Evolutionary conservation across 2,797 vertebrate genomes (phyloP).

Genomic region (Malacoctenus gilli): DNA sequence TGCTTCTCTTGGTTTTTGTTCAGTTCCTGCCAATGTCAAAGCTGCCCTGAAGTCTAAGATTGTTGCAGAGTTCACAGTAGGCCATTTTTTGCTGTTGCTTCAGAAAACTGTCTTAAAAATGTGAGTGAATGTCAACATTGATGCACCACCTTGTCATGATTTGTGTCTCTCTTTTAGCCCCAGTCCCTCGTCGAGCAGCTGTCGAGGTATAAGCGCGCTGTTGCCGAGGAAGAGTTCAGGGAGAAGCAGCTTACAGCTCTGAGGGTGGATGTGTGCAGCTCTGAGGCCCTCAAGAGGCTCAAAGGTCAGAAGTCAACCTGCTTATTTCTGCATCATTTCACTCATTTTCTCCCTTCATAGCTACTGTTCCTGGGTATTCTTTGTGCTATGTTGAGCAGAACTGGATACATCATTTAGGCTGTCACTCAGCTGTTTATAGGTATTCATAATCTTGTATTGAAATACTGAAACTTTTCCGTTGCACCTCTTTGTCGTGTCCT

Average conservation of each 20-base stretch:
- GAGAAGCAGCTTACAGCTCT: slow-evolving; percentile 94
- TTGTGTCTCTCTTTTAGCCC: slow-evolving; percentile 77
- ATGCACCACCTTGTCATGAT: neutral
- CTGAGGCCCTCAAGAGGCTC: slow-evolving; percentile 93
- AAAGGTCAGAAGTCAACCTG: slow-evolving; percentile 84
- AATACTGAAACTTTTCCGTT: too few relatives aligned
- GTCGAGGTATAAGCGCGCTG: slow-evolving; percentile 81
- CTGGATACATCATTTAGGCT: too few relatives aligned
- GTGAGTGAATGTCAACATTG: too few relatives aligned
- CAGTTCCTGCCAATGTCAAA: slow-evolving; percentile 86
- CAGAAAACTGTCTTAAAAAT: too few relatives aligned
- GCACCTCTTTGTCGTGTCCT: too few relatives aligned
- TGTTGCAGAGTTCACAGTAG: slow-evolving; percentile 96
- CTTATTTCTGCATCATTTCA: slow-evolving; percentile 18
- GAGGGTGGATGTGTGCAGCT: slow-evolving; percentile 93
- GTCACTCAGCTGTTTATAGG: too few relatives aligned
- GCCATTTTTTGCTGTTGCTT: slow-evolving; percentile 40
- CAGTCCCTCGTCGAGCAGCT: slow-evolving; percentile 90
- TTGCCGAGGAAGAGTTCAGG: slow-evolving; percentile 90
- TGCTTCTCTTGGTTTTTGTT: slow-evolving; percentile 8
- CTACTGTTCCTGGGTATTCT: neutral
- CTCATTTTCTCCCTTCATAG: neutral
- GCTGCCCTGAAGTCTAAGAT: slow-evolving; percentile 96
- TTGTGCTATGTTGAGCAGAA: neutral
- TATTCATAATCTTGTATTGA: too few relatives aligned